Conservation (phyloP, 2,113 vertebrate species). For the Rhabdornis inornatus region DNA sequence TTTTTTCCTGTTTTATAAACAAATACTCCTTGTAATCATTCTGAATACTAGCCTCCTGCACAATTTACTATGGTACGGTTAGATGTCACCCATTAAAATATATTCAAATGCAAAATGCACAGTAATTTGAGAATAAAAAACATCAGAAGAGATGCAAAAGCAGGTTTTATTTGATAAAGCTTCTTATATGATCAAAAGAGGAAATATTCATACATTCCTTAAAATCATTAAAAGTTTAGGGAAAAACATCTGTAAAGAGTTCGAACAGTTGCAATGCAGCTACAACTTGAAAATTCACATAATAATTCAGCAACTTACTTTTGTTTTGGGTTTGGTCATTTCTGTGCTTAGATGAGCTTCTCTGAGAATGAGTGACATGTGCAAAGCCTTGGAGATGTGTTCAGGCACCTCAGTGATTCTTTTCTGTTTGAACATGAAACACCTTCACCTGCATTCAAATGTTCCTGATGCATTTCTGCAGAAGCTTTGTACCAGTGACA, state of each 20-base stretch:
- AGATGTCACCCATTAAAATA: background rate
- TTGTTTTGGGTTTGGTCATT: background rate
- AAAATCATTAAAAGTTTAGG: background rate
- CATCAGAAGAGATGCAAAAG: background rate
- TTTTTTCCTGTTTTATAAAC: slow-evolving; percentile 6
- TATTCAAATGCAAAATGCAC: background rate
- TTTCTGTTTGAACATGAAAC: background rate
- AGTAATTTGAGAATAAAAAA: background rate
- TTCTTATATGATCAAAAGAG: background rate
- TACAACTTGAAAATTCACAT: background rate
- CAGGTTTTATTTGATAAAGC: background rate
- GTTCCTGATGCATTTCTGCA: background rate
- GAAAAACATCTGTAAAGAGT: background rate
- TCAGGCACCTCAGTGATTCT: background rate
- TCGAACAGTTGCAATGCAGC: background rate
- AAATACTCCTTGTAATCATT: background rate
- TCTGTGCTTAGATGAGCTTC: background rate
- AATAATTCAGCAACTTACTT: background rate
- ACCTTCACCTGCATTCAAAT: background rate
- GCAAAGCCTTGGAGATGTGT: background rate
- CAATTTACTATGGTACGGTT: background rate
- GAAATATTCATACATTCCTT: background rate
- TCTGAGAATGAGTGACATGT: background rate
- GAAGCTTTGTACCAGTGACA: background rate
- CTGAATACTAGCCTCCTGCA: background rate